Evolutionary conservation across 2,113 vertebrate species (phyloP).

Genomic region (Indicator indicator): DNA sequence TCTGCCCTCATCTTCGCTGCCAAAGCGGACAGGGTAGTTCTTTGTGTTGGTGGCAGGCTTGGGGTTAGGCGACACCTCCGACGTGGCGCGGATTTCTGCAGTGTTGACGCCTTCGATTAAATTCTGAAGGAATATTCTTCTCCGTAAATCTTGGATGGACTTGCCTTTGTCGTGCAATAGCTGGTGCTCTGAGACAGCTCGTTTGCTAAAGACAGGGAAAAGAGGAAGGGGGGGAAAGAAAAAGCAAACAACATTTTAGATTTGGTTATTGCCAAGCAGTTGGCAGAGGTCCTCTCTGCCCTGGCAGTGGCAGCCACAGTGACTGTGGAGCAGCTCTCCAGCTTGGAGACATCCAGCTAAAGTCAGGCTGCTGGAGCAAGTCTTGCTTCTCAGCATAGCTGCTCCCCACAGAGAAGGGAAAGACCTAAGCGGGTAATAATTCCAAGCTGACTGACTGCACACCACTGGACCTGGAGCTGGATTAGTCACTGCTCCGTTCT

Average conservation of each 20-base stretch:
- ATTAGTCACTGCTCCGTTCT: conserved; percentile 56
- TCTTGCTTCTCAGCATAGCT: not conserved
- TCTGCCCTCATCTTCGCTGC: conserved; percentile 80
- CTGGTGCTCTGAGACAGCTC: conserved; percentile 95
- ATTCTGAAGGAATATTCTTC: conserved; percentile 89
- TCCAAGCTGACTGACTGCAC: conserved; percentile 18
- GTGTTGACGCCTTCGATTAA: conserved; percentile 94
- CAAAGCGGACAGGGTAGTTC: conserved; percentile 83
- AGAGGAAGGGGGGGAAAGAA: not conserved
- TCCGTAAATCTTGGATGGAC: conserved; percentile 88
- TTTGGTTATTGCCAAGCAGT: not conserved
- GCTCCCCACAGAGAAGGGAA: not conserved
- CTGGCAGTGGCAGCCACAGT: not conserved
- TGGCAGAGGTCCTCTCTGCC: not conserved
- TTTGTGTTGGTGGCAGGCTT: conserved; percentile 88
- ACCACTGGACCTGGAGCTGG: not conserved
- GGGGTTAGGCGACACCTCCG: conserved; percentile 80
- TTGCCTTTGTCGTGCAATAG: conserved; percentile 95
- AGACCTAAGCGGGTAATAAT: conserved; percentile 32
- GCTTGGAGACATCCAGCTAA: not conserved
- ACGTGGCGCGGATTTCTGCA: conserved; percentile 81
- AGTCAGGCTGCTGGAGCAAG: not conserved
- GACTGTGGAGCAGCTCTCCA: not conserved
- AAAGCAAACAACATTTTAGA: not conserved
- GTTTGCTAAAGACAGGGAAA: conserved; percentile 78